Evolutionary conservation across 2,113 vertebrate genomes (phyloP).

Genomic region (Sminthopsis crassicaudata): DNA sequence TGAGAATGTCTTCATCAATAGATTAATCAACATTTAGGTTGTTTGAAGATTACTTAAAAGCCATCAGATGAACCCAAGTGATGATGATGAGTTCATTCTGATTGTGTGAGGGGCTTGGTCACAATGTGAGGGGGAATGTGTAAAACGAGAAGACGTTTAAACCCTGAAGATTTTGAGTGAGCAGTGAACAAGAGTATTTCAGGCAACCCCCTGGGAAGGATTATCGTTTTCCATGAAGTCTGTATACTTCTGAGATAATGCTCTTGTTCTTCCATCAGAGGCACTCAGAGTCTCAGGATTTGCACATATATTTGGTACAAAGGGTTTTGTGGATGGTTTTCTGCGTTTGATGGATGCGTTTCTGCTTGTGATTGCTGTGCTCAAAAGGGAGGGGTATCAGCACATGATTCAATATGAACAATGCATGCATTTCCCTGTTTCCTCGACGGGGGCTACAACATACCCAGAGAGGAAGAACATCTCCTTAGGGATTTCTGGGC

Average conservation of each 20-base stretch:
- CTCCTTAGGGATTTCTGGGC: neutral
- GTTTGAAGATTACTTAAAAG: neutral
- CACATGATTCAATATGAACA: neutral
- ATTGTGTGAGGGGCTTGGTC: neutral
- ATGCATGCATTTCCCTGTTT: neutral
- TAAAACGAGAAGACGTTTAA: too few relatives aligned
- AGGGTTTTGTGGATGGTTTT: neutral
- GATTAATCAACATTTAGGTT: neutral
- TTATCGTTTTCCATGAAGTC: neutral
- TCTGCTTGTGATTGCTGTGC: neutral
- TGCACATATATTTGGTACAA: neutral
- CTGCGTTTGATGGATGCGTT: neutral
- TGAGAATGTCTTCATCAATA: neutral
- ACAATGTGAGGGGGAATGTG: too few relatives aligned
- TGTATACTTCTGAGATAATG: neutral
- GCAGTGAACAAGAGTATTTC: neutral
- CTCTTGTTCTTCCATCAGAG: neutral
- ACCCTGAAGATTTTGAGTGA: neutral
- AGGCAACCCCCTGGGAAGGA: neutral
- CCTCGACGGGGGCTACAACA: neutral
- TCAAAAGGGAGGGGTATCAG: neutral
- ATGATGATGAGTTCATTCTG: neutral
- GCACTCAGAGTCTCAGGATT: neutral
- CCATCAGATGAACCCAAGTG: neutral
- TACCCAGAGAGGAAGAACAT: neutral